Base-by-base conservation (phyloP, 2,888 invertebrate species). In the Pterostichus niger region DNA sequence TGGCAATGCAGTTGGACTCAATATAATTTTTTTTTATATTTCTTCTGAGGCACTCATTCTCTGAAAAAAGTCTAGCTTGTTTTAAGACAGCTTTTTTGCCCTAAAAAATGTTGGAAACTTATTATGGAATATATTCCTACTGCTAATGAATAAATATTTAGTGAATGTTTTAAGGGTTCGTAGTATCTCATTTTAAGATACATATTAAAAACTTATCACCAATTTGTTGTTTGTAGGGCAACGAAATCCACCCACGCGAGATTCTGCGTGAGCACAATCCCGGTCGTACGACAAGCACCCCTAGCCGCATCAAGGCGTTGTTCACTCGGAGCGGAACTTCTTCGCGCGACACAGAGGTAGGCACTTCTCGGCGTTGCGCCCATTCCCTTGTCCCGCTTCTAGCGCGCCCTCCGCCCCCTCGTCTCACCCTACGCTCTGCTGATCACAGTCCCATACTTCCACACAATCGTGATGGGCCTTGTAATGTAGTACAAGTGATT, bases 251-350 rank as follows among this genome's bases (percentile, higher is more conserved):
- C 85, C 88, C 92, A 0, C 90, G 92, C 33, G 92, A 92, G 85
- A 91, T 93, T 0, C 88, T 94, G 40, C 92, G 91, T 83, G 94
- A 94, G 84, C 90, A 89, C 54, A 90, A 90, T 61, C 83, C 84
- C 40, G 56, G 78, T 11, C 15, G 54, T 31, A 83, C 89, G n/a
- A 86, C 89, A 83, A 91, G 90, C 85, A 95, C 95, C 0, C 95
- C 95, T 0, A 93, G 93, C 10, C 91, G 94, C 61, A 91, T 95
- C 68, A 93, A 92, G 84, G 90, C 93, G 24, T 91, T 95, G 40
- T 92, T 95, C 87, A 90, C 91, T 80, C 91, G 91, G 68, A 88
- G 87, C 82, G 91, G 40, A 40, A 6, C 40, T 9, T 40, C 40
- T 0, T 40, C 40, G 6, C 40, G 40, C 1, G 40, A 40, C 81